Base-by-base conservation (phyloP, 2,113 vertebrate species). In the Gorsachius goisagi region DNA sequence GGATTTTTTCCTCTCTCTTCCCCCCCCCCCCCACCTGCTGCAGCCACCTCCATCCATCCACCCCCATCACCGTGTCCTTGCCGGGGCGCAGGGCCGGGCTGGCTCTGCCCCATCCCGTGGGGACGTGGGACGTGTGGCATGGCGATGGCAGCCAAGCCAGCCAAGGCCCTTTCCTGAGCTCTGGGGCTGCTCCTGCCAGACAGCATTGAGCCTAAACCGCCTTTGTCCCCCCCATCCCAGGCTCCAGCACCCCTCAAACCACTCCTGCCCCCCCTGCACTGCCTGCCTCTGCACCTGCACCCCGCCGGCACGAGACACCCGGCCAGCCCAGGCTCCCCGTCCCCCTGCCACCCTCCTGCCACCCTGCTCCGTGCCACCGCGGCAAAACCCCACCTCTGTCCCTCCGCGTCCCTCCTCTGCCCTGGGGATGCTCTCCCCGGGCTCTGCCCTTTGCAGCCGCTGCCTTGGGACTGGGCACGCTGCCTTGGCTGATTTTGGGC, bases 131-230 rank as follows among this genome's bases (percentile, higher is more conserved):
- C 47, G 53, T 0, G 0, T 32, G 68, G 81, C 71, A 78, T 9
- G 12, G 0, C 5, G 9, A 56, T 11, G 66, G 79, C 89, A 75
- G 56, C 67, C 80, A 58, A 73, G 66, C 75, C 89, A 75, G 56
- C 67, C 80, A 58, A 73, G 49, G 39, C 9, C 5, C 58, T 15
- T 85, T 93, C 69, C 92, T 85, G 74, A 95, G 77, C 81, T 89
- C 66, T 53, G 68, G 45, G 37, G 69, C 77, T 78, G 23, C 32
- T 78, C 79, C 53, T 69, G 55, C 56, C 27, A 6, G 6, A 59
- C 73, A 88, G 44, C 79, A 73, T 1, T 7, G 2, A 89, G 26
- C 73, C 82, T 30, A 52, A 76, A 56, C 28, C 52, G 49, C 12
- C 26, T 41, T 4, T 9, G 6, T 37, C 9, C 60, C 49, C 26